Conservation (phyloP, 2,888 invertebrate species). For the Melangyna quadrimaculata region DNA sequence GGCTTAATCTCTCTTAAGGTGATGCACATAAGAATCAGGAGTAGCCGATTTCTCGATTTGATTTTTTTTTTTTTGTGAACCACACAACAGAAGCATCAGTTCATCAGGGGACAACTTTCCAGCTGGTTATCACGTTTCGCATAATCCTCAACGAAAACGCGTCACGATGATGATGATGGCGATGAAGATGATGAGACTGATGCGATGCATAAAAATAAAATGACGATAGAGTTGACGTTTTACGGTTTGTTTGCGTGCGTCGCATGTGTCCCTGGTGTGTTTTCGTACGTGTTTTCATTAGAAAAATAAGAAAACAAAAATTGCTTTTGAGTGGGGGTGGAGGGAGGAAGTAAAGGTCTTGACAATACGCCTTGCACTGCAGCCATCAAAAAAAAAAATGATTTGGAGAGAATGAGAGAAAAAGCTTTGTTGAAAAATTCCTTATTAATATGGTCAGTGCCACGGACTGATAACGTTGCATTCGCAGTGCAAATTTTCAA, state of each 20-base stretch:
- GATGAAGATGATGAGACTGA: not conserved
- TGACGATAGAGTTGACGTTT: not conserved
- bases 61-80: not conserved
- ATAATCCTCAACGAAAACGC: not conserved
- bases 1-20: not conserved
- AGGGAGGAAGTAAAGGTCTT: no score
- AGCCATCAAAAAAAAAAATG: no score
- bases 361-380: no score
- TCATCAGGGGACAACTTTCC: not conserved
- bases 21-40: not conserved
- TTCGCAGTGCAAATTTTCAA: no score
- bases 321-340: no score
- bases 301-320: not conserved
- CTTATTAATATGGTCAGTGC: no score
- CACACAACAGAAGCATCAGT: not conserved
- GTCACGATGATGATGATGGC: not conserved
- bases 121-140: not conserved
- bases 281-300: not conserved
- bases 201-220: not conserved
- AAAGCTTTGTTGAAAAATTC: no score
- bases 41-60: no score
- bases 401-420: no score
- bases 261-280: not conserved
- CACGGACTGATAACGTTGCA: no score
- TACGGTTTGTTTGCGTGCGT: not conserved